Evolutionary conservation across 2,113 vertebrate species (phyloP).

Genomic region (Sander vitreus): DNA sequence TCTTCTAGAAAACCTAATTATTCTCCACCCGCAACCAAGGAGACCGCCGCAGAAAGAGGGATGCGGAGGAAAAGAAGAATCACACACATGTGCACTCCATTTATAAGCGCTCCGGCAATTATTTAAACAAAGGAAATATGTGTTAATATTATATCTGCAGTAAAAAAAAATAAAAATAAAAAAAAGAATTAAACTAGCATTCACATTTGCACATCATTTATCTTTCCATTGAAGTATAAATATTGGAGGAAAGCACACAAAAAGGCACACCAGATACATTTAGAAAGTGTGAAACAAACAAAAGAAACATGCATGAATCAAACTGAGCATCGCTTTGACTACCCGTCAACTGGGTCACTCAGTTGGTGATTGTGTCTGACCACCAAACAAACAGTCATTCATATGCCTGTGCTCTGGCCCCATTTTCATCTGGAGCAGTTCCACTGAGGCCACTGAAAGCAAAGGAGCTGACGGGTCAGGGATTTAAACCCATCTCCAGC

Average conservation of each 20-base stretch:
- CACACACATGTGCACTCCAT: conserved; percentile 55
- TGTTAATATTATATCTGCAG: conserved; percentile 44
- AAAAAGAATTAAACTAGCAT: conserved; percentile 56
- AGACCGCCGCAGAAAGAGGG: conserved; percentile 59
- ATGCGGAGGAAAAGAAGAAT: conserved; percentile 54
- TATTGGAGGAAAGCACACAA: conserved; percentile 46
- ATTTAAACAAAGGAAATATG: conserved; percentile 65
- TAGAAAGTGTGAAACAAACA: conserved; percentile 46
- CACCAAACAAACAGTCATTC: conserved; percentile 82
- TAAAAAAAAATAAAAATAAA: conserved; percentile 19
- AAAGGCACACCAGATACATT: conserved; percentile 50
- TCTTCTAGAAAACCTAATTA: conserved; percentile 81
- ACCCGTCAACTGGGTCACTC: conserved; percentile 79
- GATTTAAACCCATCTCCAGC: conserved; percentile 79
- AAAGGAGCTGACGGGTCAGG: conserved; percentile 78
- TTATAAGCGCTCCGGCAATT: conserved; percentile 66
- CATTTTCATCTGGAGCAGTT: conserved; percentile 80
- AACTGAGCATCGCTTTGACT: conserved; percentile 72
- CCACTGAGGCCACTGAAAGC: conserved; percentile 77
- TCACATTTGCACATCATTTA: conserved; percentile 61
- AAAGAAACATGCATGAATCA: conserved; percentile 56
- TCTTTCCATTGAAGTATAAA: conserved; percentile 51
- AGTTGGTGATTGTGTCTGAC: conserved; percentile 82
- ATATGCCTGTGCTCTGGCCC: conserved; percentile 76
- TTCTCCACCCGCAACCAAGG: conserved; percentile 77